Evolutionary conservation across 2,113 vertebrate genomes (phyloP).

Genomic region (Ictidomys tridecemlineatus): DNA sequence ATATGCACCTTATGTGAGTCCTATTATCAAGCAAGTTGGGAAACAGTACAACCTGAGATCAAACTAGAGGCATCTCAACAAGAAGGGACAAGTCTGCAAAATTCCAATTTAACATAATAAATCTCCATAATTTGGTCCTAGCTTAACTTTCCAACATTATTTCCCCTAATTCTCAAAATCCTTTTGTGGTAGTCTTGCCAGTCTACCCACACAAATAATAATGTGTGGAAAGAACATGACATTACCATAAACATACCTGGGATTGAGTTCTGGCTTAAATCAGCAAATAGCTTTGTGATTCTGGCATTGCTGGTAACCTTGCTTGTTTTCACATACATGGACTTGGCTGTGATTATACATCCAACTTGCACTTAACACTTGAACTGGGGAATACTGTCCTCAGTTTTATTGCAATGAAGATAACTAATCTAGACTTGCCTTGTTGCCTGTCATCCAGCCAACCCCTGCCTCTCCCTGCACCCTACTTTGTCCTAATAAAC

Average conservation of each 20-base stretch:
- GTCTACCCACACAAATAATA: neutral
- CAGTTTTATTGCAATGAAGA: neutral
- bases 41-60: neutral
- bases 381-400: neutral
- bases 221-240: neutral
- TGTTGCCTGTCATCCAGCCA: neutral
- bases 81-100: neutral
- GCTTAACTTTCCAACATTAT: neutral
- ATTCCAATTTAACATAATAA: neutral
- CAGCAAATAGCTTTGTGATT: neutral
- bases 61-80: neutral
- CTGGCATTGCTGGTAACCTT: neutral
- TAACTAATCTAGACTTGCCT: neutral
- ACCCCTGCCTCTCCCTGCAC: neutral
- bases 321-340: neutral
- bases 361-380: neutral
- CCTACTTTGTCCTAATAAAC: neutral
- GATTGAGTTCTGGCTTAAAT: neutral
- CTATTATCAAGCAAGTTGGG: neutral
- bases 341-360: neutral
- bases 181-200: neutral
- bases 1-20: neutral
- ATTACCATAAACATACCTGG: neutral
- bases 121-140: neutral
- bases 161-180: conserved; percentile 8